phyloP scores from a whole-genome alignment of 2,888 invertebrate species.

The Eristalis tenax region DNA sequence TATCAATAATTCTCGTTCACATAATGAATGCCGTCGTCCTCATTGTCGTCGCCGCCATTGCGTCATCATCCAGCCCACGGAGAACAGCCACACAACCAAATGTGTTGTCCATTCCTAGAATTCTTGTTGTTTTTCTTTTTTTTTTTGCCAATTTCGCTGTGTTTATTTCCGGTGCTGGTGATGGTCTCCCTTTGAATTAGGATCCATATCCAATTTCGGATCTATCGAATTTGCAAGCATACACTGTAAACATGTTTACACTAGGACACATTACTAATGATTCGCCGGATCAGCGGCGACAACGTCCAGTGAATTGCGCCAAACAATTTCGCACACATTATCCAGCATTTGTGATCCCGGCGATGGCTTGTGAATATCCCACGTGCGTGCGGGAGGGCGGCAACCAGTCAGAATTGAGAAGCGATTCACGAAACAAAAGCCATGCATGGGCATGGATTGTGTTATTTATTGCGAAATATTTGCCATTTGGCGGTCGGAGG shows the following conservation, averaged over 20 bases:
- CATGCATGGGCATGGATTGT: constrained; percentile 53
- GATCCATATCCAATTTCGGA: constrained; percentile 28
- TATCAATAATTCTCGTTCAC: constrained; percentile 31
- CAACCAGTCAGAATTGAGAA: background rate
- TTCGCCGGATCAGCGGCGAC: constrained; percentile 52
- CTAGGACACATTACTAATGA: constrained; percentile 58
- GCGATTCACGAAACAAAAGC: constrained; percentile 49
- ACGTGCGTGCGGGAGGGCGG: background rate
- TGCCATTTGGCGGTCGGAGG: constrained; percentile 70
- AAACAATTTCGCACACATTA: constrained; percentile 62
- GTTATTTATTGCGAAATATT: constrained; percentile 72
- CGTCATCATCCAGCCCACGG: background rate
- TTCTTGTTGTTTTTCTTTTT: constrained; percentile 4
- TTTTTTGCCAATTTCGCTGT: too few relatives aligned
- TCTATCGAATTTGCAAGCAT: constrained; percentile 23
- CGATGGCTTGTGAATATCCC: background rate
- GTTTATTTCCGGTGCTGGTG: background rate
- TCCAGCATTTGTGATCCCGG: background rate
- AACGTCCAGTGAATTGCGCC: constrained; percentile 32
- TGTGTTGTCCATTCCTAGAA: background rate
- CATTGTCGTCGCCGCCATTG: background rate
- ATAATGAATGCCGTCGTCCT: constrained; percentile 22
- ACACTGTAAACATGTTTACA: constrained; percentile 65
- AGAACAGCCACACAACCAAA: background rate
- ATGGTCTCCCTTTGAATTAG: constrained; percentile 17